Conservation (phyloP, 2,113 vertebrate genomes). For the Urocolius indicus region DNA sequence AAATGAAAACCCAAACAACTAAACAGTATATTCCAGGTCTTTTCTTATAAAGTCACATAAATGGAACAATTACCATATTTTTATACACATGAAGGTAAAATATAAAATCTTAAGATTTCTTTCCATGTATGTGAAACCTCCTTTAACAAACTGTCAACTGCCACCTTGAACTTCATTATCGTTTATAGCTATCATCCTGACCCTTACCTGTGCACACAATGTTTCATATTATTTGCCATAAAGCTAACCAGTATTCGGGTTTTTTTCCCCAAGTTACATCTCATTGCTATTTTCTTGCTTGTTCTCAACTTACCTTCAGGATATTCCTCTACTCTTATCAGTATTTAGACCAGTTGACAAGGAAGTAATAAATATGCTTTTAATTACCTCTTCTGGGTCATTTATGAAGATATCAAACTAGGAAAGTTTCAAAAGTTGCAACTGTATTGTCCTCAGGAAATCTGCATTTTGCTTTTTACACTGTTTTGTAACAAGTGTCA, state of each 20-base stretch:
- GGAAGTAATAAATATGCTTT: background rate
- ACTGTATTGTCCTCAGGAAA: background rate
- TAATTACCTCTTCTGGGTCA: background rate
- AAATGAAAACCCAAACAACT: background rate
- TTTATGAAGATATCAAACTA: background rate
- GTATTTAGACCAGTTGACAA: background rate
- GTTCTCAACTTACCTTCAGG: background rate
- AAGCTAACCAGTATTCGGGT: background rate
- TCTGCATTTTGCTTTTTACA: background rate
- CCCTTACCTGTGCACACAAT: background rate
- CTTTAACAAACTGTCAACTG: background rate
- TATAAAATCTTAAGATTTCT: background rate
- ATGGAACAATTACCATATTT: background rate
- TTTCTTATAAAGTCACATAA: background rate
- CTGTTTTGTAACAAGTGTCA: background rate
- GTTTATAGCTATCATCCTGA: background rate
- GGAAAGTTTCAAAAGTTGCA: background rate
- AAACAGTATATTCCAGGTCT: background rate
- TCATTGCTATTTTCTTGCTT: background rate
- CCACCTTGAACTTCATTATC: background rate
- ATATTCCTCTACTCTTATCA: background rate
- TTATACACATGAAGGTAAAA: background rate
- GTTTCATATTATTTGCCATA: background rate
- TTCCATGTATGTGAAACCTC: background rate
- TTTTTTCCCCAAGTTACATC: background rate